These are phyloP conservation scores for Melanerpes formicivorus DNA, from an alignment of 2,113 vertebrate species.

Conservation along the genomic window DNA sequence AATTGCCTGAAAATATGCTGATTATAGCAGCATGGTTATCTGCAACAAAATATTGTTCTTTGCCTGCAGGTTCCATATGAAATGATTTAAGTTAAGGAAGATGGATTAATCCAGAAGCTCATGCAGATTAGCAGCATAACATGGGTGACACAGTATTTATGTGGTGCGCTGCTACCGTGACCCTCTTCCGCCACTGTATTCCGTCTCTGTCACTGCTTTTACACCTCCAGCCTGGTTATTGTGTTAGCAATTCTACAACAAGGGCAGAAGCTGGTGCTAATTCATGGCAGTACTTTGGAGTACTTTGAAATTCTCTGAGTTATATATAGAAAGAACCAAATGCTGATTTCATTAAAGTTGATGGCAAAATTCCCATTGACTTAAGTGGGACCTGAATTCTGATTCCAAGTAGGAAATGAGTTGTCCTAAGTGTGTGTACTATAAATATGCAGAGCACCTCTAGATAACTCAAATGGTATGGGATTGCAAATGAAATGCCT, in stretches of 20 bases:
- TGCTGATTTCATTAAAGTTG: neutral
- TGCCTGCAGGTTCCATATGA: neutral
- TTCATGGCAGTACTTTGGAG: neutral
- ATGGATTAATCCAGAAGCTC: neutral
- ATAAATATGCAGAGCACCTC: conserved; percentile 1
- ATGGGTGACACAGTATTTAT: neutral
- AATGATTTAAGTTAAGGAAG: neutral
- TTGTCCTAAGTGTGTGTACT: neutral
- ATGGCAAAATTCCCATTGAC: conserved; percentile 8
- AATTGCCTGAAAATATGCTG: neutral
- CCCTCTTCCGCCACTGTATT: neutral
- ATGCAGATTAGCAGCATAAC: neutral
- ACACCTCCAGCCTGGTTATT: neutral
- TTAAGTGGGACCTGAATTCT: neutral
- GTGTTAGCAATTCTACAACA: neutral
- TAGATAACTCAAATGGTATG: neutral
- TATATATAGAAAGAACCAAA: neutral
- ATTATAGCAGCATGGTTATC: neutral
- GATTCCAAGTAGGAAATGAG: conserved; percentile 8
- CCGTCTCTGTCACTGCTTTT: neutral
- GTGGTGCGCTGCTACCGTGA: neutral
- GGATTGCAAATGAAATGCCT: neutral
- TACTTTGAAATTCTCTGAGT: neutral
- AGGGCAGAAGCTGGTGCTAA: neutral
- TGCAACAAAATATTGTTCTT: neutral